These are phyloP conservation scores for Peromyscus melanophrys DNA, from an alignment of 2,797 vertebrate genomes.

Conservation along the genomic window DNA sequence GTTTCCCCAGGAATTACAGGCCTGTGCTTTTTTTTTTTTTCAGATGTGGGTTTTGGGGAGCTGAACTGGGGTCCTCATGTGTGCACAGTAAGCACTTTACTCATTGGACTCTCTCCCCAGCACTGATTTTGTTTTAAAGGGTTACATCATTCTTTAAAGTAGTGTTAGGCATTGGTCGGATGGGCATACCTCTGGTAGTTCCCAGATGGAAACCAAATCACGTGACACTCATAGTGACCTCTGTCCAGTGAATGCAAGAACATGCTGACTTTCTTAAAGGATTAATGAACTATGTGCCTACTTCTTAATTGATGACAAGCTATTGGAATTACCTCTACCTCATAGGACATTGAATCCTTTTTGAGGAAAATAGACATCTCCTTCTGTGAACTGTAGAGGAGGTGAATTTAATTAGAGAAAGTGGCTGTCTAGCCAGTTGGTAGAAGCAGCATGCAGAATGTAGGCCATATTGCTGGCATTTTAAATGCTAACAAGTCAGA, in stretches of 20 bases:
- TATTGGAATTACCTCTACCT: slow-evolving; percentile 53
- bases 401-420: slow-evolving; percentile 76
- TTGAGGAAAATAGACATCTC: not conserved
- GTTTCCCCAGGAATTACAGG: not conserved
- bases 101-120: not conserved
- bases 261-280: not conserved
- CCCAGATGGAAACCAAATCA: not conserved
- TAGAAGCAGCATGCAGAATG: slow-evolving; percentile 64
- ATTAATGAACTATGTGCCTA: slow-evolving; percentile 7
- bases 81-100: not conserved
- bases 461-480: slow-evolving; percentile 67
- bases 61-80: not conserved
- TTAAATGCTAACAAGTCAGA: slow-evolving; percentile 74
- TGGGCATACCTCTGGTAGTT: not conserved
- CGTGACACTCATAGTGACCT: not conserved
- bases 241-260: not conserved
- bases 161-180: not conserved
- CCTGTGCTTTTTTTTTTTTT: too few relatives aligned
- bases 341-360: slow-evolving; percentile 38
- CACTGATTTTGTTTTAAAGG: not conserved
- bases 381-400: slow-evolving; percentile 65
- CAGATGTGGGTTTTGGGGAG: not conserved
- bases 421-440: slow-evolving; percentile 73
- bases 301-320: not conserved
- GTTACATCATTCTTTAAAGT: slow-evolving; percentile 32